Evolutionary conservation across 2,797 vertebrate genomes (phyloP).

Genomic region (Rhynchonycteris naso): DNA sequence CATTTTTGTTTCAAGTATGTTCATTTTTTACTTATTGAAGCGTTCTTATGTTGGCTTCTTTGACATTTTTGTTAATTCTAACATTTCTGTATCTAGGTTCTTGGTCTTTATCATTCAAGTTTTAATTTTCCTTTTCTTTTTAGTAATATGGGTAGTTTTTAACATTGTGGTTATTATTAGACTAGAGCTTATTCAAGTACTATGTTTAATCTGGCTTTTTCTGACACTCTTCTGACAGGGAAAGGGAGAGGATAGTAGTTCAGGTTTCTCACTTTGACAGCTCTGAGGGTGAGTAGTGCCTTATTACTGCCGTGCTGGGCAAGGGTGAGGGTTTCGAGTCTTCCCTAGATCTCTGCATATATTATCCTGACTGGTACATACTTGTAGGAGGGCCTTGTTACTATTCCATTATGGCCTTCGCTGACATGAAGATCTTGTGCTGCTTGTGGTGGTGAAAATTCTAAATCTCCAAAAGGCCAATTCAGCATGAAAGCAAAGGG

Average conservation of each 20-base stretch:
- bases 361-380: fast-evolving
- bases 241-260: not conserved
- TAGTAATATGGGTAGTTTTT: not conserved
- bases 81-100: not conserved
- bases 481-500: not conserved
- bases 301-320: not conserved
- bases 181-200: not conserved
- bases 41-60: not conserved
- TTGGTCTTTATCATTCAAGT: not conserved
- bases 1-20: not conserved
- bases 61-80: not conserved
- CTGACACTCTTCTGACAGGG: not conserved
- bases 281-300: not conserved
- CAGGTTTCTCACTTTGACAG: not conserved
- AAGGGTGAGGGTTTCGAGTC: not conserved
- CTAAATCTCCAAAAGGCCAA: not conserved
- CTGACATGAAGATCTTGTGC: not conserved
- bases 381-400: not conserved
- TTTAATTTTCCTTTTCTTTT: not conserved
- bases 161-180: not conserved
- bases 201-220: not conserved
- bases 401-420: not conserved
- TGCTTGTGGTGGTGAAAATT: not conserved
- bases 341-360: not conserved
- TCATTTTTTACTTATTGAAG: not conserved